Evolutionary conservation across 2,113 vertebrate genomes (phyloP), one percentile per base, ranked within the genome.

Genomic region (Forbesichthys papilliferus): DNA sequence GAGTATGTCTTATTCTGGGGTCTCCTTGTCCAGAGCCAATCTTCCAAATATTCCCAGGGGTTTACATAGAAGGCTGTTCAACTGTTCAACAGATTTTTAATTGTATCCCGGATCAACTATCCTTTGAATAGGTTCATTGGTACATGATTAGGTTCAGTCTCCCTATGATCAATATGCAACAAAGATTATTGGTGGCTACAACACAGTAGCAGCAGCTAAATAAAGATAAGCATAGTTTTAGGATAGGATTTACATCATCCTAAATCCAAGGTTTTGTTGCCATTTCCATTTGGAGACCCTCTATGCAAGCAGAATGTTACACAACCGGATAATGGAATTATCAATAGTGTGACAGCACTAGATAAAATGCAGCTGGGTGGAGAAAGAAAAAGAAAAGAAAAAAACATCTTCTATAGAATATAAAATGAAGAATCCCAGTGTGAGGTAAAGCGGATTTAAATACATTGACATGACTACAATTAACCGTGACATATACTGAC

Each of bases 171-270:
- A 87, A 55, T 61, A 73, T 62, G 66, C 66, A 77, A 79, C 77
- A 82, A 3, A 27, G 27, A 27, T 27, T 27, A 27, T 2, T 27
- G 75, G 84, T 92, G 92, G 92, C 91, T 92, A 93, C 91, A 80
- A 84, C 84, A 87, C 79, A 84, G 91, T 93, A 94, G 91, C 92
- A 93, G 93, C 92, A 93, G 93, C 93, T 95, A 93, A 86, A 83
- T 81, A 85, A 81, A 84, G 86, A 84, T 82, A 88, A 70, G 85
- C 71, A 77, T 79, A 82, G 87, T 85, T 68, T 77, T 79, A 73
- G 10, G 18, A 11, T 58, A 11, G 20, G 5, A 82, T 42, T 42
- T 42, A 42, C 36, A 8, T 8, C 36, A 48, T 73, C 71, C 52
- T 10, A 61, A 20, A 54, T 66, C 70, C 75, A 46, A 84, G 77